Percentiles rank a stretch among this genome's conserved stretches.
phyloP scores from a whole-genome alignment of 2,113 vertebrate genomes.

The Sinocyclocheilus rhinocerous region DNA sequence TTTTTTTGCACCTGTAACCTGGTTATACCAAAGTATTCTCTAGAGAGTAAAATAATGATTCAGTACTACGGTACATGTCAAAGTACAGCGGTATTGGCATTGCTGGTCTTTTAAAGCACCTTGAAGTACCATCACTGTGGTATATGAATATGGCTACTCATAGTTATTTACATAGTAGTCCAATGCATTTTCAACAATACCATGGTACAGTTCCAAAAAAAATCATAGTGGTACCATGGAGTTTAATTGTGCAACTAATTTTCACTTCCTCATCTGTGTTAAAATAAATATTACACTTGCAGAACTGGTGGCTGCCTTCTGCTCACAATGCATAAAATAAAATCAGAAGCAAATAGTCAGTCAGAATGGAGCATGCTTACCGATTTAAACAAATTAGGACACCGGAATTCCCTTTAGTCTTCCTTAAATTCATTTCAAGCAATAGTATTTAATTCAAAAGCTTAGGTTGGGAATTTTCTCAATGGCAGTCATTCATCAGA shows the following conservation, averaged over 20 bases:
- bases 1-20: neutral
- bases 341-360: no score
- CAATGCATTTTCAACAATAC: no score
- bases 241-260: neutral
- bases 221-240: neutral
- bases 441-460: neutral
- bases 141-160: neutral
- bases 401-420: no score
- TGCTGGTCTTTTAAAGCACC: neutral
- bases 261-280: neutral
- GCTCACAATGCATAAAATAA: neutral
- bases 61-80: no score
- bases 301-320: neutral
- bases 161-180: no score
- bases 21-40: neutral
- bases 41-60: no score
- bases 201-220: no score
- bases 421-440: neutral
- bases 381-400: no score
- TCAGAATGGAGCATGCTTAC: no score
- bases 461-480: neutral
- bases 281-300: no score
- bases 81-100: no score
- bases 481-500: neutral
- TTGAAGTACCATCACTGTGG: neutral